Evolutionary conservation across 1,140 invertebrate genomes (phyloP), one percentile per base, ranked within the genome.

Genomic region (Ruditapes philippinarum): DNA sequence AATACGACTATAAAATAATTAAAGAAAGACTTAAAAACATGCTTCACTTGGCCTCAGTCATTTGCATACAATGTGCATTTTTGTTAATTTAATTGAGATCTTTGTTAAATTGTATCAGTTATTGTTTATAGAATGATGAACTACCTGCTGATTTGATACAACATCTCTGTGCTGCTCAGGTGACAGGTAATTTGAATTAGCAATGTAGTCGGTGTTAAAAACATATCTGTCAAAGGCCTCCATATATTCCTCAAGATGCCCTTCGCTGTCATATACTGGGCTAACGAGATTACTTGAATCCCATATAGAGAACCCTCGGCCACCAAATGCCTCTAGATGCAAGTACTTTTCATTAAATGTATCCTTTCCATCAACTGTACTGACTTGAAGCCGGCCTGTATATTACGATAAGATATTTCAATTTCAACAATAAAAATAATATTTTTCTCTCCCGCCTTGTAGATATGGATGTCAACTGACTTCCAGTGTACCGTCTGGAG

Each of bases 261-360:
- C 87, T 17, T 89, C 78, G 49, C 60, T 74, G 65, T 89, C 87
- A 40, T 81, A 89, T 25, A 76, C 19, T 0, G 79, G 79, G 49
- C 22, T 42, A 2, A 12, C 3, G 0, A 76, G 0, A 31, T 82
- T 45, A 25, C 38, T 49, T 0, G 78, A 57, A 22, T 83, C 65
- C 79, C 79, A 89, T 9, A 89, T 76, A 11, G 87, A 89, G 42
- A 82, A 82, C 0, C 87, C 87, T 12, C 87, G 62, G 9, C 87
- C 87, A 22, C 87, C 87, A 42, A 89, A 89, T 9, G 60, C 60
- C 31, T 60, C 87, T 0, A 89, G 40, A n/a, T 83, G 45, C 14
- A 28, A n/a, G 40, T 42, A 82, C 25, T n/a, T 3, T 17, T 60
- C 25, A 9, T 12, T 76, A 31, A 89, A 82, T 14, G 9, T 14